A percentile compares a stretch with the other conserved stretches of the same genome.
phyloP scores from a whole-genome alignment of 1,140 invertebrate species.

The Parasteatoda tepidariorum region DNA sequence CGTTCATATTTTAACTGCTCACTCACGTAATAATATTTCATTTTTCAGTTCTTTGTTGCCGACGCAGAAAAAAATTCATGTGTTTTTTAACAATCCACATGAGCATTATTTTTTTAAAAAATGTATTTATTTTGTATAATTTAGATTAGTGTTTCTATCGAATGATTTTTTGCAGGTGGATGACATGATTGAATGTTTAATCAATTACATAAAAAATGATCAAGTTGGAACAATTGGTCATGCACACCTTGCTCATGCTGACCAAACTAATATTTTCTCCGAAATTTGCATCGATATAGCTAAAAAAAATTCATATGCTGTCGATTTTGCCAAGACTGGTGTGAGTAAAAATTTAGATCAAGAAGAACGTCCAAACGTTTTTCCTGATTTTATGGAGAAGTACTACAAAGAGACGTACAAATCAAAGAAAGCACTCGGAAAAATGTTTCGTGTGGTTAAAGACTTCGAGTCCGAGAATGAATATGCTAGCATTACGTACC shows the following conservation, averaged over 20 bases:
- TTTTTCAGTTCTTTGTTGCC: neutral
- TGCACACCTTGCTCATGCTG: constrained; percentile 65
- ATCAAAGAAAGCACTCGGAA: constrained; percentile 50
- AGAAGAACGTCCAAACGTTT: constrained; percentile 50
- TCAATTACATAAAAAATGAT: constrained; percentile 64
- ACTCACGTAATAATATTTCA: too few species aligned
- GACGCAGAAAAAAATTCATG: neutral
- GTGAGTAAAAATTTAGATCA: constrained; percentile 20
- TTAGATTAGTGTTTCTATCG: neutral
- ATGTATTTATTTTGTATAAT: neutral
- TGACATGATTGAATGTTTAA: constrained; percentile 64
- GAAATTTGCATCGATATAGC: constrained; percentile 64
- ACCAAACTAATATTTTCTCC: constrained; percentile 62
- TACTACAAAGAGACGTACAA: constrained; percentile 54
- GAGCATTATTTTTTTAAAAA: neutral
- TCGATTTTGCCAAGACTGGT: constrained; percentile 66
- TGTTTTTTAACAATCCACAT: neutral
- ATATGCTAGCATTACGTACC: constrained; percentile 1
- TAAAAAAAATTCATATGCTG: constrained; percentile 63
- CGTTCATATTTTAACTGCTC: too few species aligned
- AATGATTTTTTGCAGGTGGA: constrained; percentile 3
- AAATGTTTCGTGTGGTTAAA: constrained; percentile 42
- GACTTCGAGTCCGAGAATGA: constrained; percentile 46
- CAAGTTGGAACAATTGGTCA: constrained; percentile 65
- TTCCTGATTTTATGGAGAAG: constrained; percentile 67